These are phyloP conservation scores for Petromus typicus DNA, from an alignment of 2,113 vertebrate genomes.

Conservation along the genomic window DNA sequence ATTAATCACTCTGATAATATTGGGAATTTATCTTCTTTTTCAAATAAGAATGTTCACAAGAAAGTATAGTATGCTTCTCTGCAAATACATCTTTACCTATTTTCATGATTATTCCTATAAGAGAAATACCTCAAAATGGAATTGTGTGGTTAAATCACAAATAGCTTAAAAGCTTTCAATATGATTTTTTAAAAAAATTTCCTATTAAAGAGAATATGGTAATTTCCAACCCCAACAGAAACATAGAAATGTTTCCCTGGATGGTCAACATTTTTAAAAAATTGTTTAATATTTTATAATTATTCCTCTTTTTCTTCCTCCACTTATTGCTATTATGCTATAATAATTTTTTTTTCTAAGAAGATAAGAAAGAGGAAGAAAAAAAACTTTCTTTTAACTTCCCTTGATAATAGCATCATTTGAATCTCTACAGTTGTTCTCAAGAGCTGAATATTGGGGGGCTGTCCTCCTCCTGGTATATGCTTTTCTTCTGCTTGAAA, in stretches of 20 bases:
- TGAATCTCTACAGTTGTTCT: not conserved
- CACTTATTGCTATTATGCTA: not conserved
- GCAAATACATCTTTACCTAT: not conserved
- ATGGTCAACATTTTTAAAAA: not conserved
- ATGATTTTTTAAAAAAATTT: not conserved
- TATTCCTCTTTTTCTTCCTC: accelerated
- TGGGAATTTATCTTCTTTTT: not conserved
- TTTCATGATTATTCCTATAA: not conserved
- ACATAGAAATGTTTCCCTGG: not conserved
- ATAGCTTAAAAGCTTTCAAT: constrained; percentile 16
- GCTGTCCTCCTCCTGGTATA: not conserved
- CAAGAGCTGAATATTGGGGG: not conserved
- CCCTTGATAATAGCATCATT: not conserved
- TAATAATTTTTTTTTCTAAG: not conserved
- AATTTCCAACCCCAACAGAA: not conserved
- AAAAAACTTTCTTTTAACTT: not conserved
- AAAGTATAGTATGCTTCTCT: not conserved
- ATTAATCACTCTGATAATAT: not conserved
- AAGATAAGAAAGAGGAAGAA: not conserved
- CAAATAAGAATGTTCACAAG: not conserved
- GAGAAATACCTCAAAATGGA: not conserved
- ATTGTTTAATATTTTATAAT: not conserved
- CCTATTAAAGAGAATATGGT: not conserved
- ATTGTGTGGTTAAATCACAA: not conserved
- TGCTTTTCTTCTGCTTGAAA: not conserved